Percentiles rank a stretch among this genome's conserved stretches.
These are phyloP conservation scores for Diplazon laetatorius DNA, from an alignment of 2,888 invertebrate species.

Conservation along the genomic window DNA sequence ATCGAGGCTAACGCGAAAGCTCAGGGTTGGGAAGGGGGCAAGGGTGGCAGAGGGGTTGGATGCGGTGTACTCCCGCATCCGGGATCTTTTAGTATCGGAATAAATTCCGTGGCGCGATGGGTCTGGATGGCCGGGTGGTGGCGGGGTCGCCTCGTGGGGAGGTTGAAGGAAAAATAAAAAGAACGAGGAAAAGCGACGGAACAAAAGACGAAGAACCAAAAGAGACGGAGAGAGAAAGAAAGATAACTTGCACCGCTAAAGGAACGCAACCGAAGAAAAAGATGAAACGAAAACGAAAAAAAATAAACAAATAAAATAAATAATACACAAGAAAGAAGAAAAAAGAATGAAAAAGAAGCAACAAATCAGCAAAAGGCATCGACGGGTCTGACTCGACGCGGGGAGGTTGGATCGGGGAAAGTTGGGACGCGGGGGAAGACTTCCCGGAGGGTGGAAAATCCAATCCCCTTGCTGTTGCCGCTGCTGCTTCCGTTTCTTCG, in stretches of 20 bases:
- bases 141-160: constrained; percentile 20
- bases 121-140: constrained; percentile 19
- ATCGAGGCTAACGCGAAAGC: no score
- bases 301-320: constrained; percentile 9
- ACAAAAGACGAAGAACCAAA: background rate
- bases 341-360: constrained; percentile 34
- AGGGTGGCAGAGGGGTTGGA: constrained; percentile 1
- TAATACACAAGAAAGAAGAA: constrained; percentile 2
- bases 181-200: background rate
- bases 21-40: background rate
- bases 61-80: constrained; percentile 35
- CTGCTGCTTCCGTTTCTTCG: constrained; percentile 24
- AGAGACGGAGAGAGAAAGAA: constrained; percentile 3
- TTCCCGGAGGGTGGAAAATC: constrained; percentile 51
- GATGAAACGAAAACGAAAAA: constrained; percentile 13
- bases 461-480: constrained; percentile 33
- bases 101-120: constrained; percentile 62
- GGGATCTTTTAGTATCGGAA: constrained; percentile 65
- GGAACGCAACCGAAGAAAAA: constrained; percentile 33
- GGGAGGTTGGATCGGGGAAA: constrained; percentile 19
- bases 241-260: no score
- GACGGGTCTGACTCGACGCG: constrained; percentile 34
- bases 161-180: no score
- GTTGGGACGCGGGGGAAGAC: no score
- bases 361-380: constrained; percentile 39